Conservation (phyloP, 2,797 vertebrate genomes). For the Chelonia mydas region DNA sequence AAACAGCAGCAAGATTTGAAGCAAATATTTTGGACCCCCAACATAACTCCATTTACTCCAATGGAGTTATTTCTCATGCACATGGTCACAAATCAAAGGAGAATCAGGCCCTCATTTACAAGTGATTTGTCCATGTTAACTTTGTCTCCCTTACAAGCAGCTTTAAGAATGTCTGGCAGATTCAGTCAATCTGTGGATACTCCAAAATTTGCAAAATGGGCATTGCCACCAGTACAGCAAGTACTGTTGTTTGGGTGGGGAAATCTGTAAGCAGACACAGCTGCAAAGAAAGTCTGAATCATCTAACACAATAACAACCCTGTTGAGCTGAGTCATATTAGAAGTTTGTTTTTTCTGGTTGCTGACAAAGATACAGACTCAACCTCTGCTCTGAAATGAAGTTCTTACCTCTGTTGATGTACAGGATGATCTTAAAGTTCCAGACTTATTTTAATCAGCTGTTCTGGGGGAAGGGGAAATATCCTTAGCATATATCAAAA, state of each 20-base stretch:
- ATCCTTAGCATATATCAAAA: no score
- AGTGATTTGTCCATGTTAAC: background rate
- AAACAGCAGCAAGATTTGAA: background rate
- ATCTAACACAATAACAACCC: background rate
- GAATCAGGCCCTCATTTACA: background rate
- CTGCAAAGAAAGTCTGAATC: background rate
- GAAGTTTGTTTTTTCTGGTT: fast-evolving
- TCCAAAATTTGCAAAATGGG: background rate
- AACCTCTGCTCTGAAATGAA: no score
- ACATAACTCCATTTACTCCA: background rate
- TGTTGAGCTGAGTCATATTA: background rate
- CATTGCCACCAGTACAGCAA: fast-evolving
- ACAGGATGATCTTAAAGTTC: fast-evolving
- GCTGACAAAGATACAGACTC: background rate
- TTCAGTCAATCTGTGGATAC: background rate
- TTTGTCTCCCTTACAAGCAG: background rate
- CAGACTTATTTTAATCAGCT: fast-evolving
- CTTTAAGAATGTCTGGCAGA: background rate
- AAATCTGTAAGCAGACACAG: background rate
- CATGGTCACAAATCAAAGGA: background rate
- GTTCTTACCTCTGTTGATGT: fast-evolving
- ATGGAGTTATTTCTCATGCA: background rate
- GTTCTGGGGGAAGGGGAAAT: fast-evolving
- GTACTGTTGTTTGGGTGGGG: background rate
- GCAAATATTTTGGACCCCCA: background rate